Base-by-base conservation (phyloP, 2,888 invertebrate genomes). In the Malachius bipustulatus region DNA sequence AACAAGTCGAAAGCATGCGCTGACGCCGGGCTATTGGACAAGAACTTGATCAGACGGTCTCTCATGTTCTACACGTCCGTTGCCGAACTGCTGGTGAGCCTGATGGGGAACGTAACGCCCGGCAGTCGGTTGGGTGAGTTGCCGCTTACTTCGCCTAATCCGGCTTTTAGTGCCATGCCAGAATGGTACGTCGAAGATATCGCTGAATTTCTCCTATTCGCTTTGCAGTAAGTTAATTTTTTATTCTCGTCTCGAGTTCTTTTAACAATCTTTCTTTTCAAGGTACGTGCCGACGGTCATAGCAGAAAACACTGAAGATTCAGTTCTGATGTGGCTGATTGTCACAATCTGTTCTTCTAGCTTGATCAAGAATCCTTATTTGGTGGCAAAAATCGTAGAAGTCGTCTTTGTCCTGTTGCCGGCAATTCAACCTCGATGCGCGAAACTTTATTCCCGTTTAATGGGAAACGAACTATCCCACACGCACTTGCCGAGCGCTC, bases 181-280 rank as follows among this genome's bases (percentile, higher is more conserved):
- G 96, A 97, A 68, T 96, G 93, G 84, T 89, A 91, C 62, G 78
- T 97, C 48, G 97, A 97, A 64, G 96, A 97, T 59, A 82, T 96
- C 49, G 91, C 96, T 8, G 96, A 97, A 64, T 90, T 96, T 64
- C 72, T 96, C 53, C 73, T 93, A 16, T 93, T 94, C 58, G 77
- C 85, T 3, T 73, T 94, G 54, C 90, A 90, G 88, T 89, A 66
- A 82, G 85, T 78, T 31, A 39, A 37, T 19, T 19, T 19, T 19
- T 19, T 19, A n/a, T 19, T n/a, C 24, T 19, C n/a, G 6, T 19
- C 6, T 8, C n/a, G n/a, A 19, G n/a, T n/a, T 19, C 24, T 8
- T 8, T 19, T 19, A 19, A 19, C 6, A 6, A 19, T 8, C 6
- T 8, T n/a, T 19, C 24, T 19, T 19, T 19, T 6, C 24, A n/a